Evolutionary conservation across 2,113 vertebrate species (phyloP).

Genomic region (Hippocampus barbouri): DNA sequence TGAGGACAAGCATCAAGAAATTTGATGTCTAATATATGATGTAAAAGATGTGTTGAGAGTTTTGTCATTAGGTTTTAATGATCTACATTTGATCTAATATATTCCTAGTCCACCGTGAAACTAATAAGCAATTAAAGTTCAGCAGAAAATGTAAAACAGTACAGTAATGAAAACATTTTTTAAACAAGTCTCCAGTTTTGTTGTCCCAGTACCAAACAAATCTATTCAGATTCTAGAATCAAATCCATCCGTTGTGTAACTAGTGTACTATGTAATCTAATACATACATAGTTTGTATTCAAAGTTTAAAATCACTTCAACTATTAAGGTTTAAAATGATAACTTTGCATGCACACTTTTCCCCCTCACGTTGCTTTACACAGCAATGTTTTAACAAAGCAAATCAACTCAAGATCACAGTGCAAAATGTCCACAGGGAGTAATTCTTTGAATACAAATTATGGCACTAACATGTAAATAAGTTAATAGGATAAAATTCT

Average conservation of each 20-base stretch:
- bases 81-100: not conserved
- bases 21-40: not conserved
- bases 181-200: not conserved
- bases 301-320: not conserved
- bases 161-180: not conserved
- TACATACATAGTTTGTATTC: not conserved
- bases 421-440: not conserved
- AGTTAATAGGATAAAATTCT: not conserved
- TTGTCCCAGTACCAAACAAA: not conserved
- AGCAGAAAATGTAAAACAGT: not conserved
- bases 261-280: not conserved
- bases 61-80: not conserved
- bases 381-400: not conserved
- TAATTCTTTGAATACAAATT: not conserved
- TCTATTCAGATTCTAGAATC: not conserved
- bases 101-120: not conserved
- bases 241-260: not conserved
- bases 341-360: not conserved
- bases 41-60: not conserved
- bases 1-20: not conserved
- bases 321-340: not conserved
- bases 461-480: not conserved
- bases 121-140: not conserved
- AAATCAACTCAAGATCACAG: not conserved
- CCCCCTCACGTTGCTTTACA: not conserved